Evolutionary conservation across 92 coral and sea anemone genomes (phyloP), one percentile per base, ranked within the genome.

Genomic region (Porites cylindrica): DNA sequence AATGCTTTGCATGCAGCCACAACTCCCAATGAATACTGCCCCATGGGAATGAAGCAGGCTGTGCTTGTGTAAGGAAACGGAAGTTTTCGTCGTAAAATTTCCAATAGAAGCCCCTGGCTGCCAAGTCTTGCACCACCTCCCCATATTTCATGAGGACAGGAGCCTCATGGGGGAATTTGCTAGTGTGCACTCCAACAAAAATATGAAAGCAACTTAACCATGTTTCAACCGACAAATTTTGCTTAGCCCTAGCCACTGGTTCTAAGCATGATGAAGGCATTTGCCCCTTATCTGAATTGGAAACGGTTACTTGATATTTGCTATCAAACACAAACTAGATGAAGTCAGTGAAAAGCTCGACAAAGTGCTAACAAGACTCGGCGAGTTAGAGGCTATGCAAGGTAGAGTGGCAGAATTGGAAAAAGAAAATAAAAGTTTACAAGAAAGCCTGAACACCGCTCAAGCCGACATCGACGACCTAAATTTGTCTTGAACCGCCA

Each of bases 1-100:
- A 61, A 32, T 66, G 71, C 58, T 86, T 85, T 10, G 91, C 77
- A n/a, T 83, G 88, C 82, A 90, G 61, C 94, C 94, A 91, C 24
- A 91, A 79, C 58, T 88, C 94, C 83, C 89, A 77, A 72, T 82
- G 94, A 64, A 26, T 26, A 10, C 26, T 52, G 38, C 51, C 74
- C 52, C 74, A 26, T 10, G 51, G 74, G 74, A 69, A 62, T 60
- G 91, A 78, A 52, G 89, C 18, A 21, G 84, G 72, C 18, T 87
- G 91, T 11, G 83, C 9, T 71, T 91, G 88, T 24, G 1, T 24
- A 24, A 24, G 26, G 26, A 24, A 24, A 24, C 26, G 26, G 1
- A 24, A 24, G 1, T 24, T 24, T 24, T 24, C 26, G 26, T 24
- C 26, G 1, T 24, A 24, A 24, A 1, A 24, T 24, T 73, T 69